Evolutionary conservation across 2,797 vertebrate species (phyloP).

Genomic region (Parauchenoglanis punctatus): DNA sequence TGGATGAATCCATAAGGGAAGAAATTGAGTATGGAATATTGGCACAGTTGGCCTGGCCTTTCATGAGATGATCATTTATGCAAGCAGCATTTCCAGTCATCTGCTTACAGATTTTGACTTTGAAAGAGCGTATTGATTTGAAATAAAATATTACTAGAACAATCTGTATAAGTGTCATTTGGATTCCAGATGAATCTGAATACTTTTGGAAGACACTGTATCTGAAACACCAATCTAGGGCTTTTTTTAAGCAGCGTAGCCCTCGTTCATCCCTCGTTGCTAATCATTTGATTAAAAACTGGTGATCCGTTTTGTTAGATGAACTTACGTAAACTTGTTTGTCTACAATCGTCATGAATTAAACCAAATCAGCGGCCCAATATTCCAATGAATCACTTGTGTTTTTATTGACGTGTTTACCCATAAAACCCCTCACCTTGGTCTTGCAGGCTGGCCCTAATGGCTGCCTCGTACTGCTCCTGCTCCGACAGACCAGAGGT

Average conservation of each 20-base stretch:
- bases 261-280: neutral
- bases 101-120: too few species aligned
- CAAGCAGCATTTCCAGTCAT: too few species aligned
- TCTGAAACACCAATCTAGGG: too few species aligned
- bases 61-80: neutral
- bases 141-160: too few species aligned
- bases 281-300: neutral
- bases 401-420: neutral
- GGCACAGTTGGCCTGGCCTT: neutral
- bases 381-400: neutral
- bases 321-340: neutral
- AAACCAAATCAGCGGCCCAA: neutral
- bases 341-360: neutral
- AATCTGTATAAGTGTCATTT: too few species aligned
- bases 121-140: too few species aligned
- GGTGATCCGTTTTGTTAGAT: neutral
- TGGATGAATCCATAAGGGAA: neutral
- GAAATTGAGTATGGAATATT: neutral
- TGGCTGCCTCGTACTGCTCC: conserved; percentile 84
- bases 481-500: conserved; percentile 85
- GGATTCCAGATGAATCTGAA: too few species aligned
- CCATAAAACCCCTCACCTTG: conserved; percentile 71
- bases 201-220: too few species aligned
- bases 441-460: conserved; percentile 85
- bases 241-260: too few species aligned